Conservation (phyloP, 2,113 vertebrate species). For the Lontra canadensis region DNA sequence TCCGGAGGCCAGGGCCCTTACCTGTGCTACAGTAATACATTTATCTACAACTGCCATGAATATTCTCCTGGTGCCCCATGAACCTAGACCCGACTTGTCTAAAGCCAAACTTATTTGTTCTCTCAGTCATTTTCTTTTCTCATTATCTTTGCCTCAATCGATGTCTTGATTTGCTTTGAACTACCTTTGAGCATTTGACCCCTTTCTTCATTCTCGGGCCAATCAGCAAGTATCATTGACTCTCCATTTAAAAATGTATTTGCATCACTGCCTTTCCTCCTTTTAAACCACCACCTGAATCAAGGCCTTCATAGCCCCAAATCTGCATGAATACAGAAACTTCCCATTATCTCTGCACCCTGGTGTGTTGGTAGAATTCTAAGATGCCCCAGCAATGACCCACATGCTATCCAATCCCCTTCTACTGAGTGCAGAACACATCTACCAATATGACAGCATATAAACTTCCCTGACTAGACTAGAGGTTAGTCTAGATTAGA, state of each 20-base stretch:
- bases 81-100: not conserved
- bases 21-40: fast-evolving
- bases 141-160: not conserved
- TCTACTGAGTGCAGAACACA: fast-evolving
- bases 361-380: not conserved
- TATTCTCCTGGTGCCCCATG: not conserved
- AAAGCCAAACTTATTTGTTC: not conserved
- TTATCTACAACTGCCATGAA: not conserved
- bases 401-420: not conserved
- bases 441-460: not conserved
- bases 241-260: not conserved
- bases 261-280: not conserved
- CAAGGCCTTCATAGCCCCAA: not conserved
- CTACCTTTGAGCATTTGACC: fast-evolving
- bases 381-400: not conserved
- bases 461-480: no score
- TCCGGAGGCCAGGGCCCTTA: not conserved
- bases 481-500: no score
- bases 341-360: not conserved
- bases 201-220: not conserved
- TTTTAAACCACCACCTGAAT: not conserved
- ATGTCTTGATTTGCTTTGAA: not conserved
- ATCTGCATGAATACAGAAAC: no score
- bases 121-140: not conserved
- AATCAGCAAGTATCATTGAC: not conserved